Evolutionary conservation across 2,888 invertebrate species (phyloP).

Genomic region (Euclidia mi): DNA sequence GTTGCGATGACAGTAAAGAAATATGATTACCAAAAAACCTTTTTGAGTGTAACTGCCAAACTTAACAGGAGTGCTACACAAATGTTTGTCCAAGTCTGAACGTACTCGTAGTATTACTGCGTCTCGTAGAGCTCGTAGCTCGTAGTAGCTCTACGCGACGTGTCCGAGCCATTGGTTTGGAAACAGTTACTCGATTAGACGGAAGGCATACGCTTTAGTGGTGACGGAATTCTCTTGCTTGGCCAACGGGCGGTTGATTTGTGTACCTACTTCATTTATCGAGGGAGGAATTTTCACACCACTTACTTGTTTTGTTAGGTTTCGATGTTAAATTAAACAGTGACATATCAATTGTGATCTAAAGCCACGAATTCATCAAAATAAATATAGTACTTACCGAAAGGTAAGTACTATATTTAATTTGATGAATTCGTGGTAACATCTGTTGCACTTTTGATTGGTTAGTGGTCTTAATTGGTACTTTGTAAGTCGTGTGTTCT

Average conservation of each 20-base stretch:
- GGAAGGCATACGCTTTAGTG: conserved; percentile 84
- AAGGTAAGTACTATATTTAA: too few species aligned
- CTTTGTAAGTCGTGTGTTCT: too few species aligned
- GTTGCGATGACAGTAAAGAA: conserved; percentile 18
- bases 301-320: conserved; percentile 40
- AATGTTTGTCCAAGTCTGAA: conserved; percentile 75
- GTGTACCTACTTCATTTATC: conserved; percentile 59
- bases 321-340: neutral
- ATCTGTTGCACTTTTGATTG: too few species aligned
- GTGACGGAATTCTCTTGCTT: conserved; percentile 73
- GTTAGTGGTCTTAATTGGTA: too few species aligned
- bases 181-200: conserved; percentile 86
- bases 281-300: conserved; percentile 42
- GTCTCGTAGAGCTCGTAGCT: conserved; percentile 67
- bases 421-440: too few species aligned
- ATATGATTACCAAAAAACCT: conserved; percentile 51
- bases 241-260: conserved; percentile 64
- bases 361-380: too few species aligned
- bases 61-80: conserved; percentile 63
- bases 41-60: conserved; percentile 58
- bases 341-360: too few species aligned
- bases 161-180: conserved; percentile 78
- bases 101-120: conserved; percentile 57
- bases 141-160: conserved; percentile 77
- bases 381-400: too few species aligned